phyloP scores from a whole-genome alignment of 2,113 vertebrate species.

The Lynx canadensis region DNA sequence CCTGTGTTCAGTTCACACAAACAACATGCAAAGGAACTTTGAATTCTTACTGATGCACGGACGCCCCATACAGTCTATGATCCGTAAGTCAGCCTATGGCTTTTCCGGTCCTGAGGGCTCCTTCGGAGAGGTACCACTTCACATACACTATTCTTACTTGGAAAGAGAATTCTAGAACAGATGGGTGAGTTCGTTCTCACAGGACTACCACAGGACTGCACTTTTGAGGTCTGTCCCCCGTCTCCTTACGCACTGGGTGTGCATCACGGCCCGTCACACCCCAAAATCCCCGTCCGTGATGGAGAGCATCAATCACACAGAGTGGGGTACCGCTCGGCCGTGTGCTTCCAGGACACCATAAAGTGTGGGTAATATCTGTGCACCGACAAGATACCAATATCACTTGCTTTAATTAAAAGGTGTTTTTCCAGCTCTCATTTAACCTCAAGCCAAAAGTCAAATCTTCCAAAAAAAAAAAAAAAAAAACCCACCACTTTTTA shows the following conservation, averaged over 20 bases:
- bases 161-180: conserved; percentile 66
- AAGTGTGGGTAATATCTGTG: too few species aligned
- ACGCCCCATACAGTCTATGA: neutral
- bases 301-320: conserved; percentile 71
- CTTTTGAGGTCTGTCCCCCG: conserved; percentile 67
- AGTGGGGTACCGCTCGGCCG: neutral
- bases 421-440: conserved; percentile 44
- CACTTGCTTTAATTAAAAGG: conserved; percentile 64
- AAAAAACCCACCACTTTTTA: conserved; percentile 51
- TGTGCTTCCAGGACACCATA: conserved; percentile 60
- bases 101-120: neutral
- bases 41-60: fast-evolving
- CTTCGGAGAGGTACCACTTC: neutral
- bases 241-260: conserved; percentile 65
- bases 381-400: conserved; percentile 59
- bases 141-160: conserved; percentile 57
- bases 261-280: conserved; percentile 69
- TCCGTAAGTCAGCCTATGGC: neutral
- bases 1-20: neutral
- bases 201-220: conserved; percentile 62
- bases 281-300: conserved; percentile 38
- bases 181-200: conserved; percentile 54
- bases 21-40: neutral
- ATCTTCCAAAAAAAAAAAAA: conserved; percentile 29
- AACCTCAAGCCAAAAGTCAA: conserved; percentile 46